Evolutionary conservation across 2,888 invertebrate species (phyloP).

Genomic region (Lithophane leautieri): DNA sequence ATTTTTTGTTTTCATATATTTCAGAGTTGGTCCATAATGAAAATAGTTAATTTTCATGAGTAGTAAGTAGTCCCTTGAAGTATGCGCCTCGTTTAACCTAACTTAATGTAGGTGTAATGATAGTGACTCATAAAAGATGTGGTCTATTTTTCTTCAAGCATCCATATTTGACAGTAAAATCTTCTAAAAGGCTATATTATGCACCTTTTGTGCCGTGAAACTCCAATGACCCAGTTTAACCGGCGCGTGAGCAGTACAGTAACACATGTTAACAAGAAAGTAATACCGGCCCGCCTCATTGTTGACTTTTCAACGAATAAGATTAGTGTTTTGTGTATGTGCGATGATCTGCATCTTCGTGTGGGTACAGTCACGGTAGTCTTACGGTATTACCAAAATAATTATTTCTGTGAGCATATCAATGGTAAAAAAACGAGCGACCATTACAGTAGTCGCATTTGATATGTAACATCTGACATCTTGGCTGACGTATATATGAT

Average conservation of each 20-base stretch:
- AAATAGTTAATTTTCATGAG: background rate
- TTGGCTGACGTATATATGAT: too few relatives aligned
- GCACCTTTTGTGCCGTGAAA: conserved; percentile 45
- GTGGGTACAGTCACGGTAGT: background rate
- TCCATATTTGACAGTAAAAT: conserved; percentile 42
- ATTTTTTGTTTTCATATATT: background rate
- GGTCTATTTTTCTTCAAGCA: background rate
- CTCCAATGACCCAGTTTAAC: conserved; percentile 49
- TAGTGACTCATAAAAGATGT: too few relatives aligned
- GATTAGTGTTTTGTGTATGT: conserved; percentile 36
- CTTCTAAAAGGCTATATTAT: conserved; percentile 42
- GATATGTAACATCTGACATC: too few relatives aligned
- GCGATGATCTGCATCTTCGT: conserved; percentile 30
- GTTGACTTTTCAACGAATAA: conserved; percentile 54
- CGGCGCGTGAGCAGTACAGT: conserved; percentile 46
- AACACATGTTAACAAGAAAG: conserved; percentile 57
- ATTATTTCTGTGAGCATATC: too few relatives aligned
- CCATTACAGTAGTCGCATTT: too few relatives aligned
- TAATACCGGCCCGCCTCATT: conserved; percentile 32
- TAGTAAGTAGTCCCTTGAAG: too few relatives aligned
- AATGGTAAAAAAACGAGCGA: too few relatives aligned
- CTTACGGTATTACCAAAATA: conserved; percentile 1
- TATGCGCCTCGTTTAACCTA: background rate
- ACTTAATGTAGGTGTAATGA: background rate
- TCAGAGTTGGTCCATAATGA: background rate